phyloP scores from a whole-genome alignment of 2,113 vertebrate species.

The Gymnocephalus cernua region DNA sequence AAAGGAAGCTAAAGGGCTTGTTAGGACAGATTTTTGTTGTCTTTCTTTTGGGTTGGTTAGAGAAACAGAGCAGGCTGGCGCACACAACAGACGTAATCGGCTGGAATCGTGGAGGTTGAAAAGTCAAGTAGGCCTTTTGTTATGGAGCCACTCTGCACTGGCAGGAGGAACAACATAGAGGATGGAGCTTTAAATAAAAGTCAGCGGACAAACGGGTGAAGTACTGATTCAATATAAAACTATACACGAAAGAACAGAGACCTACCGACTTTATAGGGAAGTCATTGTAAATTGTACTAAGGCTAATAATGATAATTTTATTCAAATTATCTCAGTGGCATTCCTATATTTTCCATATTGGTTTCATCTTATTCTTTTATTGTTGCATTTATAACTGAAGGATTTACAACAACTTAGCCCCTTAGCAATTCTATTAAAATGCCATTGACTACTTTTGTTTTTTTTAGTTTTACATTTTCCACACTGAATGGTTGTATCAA shows the following conservation, averaged over 20 bases:
- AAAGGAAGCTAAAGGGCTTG: slow-evolving; percentile 17
- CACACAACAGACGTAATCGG: slow-evolving; percentile 76
- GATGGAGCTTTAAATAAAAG: slow-evolving; percentile 37
- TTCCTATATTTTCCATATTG: background rate
- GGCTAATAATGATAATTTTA: background rate
- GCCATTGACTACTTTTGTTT: background rate
- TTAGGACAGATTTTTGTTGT: slow-evolving; percentile 24
- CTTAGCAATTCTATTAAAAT: background rate
- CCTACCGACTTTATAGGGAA: background rate
- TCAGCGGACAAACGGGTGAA: slow-evolving; percentile 8
- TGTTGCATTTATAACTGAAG: background rate
- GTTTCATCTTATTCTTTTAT: background rate
- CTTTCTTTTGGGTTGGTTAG: background rate
- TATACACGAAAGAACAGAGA: too few species aligned
- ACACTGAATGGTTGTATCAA: background rate
- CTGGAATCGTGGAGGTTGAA: slow-evolving; percentile 85
- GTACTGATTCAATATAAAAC: background rate
- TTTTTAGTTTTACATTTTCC: background rate
- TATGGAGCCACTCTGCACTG: slow-evolving; percentile 45
- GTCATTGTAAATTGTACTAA: background rate
- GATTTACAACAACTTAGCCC: too few species aligned
- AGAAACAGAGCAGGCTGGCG: slow-evolving; percentile 36
- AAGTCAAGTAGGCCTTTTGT: slow-evolving; percentile 83
- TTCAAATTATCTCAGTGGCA: background rate
- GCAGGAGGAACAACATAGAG: slow-evolving; percentile 36